phyloP scores from a whole-genome alignment of 2,113 vertebrate species.

The Mus spicilegus region DNA sequence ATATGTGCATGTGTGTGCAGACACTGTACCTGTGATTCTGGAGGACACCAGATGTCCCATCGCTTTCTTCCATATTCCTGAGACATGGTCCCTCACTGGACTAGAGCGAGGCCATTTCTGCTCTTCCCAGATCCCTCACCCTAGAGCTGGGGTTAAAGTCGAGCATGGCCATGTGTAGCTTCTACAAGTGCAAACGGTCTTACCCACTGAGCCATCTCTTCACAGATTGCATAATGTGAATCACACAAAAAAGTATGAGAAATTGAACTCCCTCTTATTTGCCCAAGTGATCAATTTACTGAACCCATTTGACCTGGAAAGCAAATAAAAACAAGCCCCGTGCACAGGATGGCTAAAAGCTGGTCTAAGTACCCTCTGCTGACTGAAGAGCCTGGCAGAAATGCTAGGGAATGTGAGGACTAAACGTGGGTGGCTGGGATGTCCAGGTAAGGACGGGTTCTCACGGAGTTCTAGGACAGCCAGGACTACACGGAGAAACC shows the following conservation, averaged over 20 bases:
- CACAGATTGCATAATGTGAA: conserved; percentile 13
- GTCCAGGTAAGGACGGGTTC: not conserved
- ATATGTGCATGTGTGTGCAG: not conserved
- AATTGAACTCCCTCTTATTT: not conserved
- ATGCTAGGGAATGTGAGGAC: not conserved
- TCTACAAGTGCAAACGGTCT: not conserved
- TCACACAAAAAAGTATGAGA: not conserved
- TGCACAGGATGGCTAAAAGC: not conserved
- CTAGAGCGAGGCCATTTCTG: not conserved
- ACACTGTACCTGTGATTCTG: not conserved
- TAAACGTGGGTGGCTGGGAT: not conserved
- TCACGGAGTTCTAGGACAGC: not conserved
- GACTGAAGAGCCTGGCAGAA: not conserved
- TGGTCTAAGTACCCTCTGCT: not conserved
- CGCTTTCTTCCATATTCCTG: not conserved
- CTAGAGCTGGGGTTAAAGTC: not conserved
- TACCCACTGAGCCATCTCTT: not conserved
- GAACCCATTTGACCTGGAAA: not conserved
- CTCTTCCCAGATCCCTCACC: not conserved
- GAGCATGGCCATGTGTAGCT: not conserved
- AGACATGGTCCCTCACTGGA: not conserved
- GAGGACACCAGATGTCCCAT: not conserved
- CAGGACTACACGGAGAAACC: not conserved
- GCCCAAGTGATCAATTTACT: not conserved
- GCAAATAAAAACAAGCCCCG: not conserved